A percentile compares a stretch with the other conserved stretches of the same genome.
These are phyloP conservation scores for Petrosia ficiformis DNA, from an alignment of 37 sponge, comb jelly and placozoan genomes.

Conservation along the genomic window DNA sequence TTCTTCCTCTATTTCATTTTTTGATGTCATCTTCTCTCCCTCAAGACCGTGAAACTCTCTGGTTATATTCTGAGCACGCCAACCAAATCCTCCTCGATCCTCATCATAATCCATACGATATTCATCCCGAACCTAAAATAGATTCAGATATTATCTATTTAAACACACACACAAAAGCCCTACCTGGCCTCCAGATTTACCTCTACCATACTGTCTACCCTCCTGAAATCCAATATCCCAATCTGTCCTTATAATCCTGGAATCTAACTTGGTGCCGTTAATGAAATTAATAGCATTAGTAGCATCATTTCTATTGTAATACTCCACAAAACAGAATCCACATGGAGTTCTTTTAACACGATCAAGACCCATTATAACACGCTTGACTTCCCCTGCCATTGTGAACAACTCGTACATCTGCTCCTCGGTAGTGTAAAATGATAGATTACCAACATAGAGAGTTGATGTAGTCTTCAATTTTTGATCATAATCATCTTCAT, in stretches of 20 bases:
- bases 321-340: constrained; percentile 99
- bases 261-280: constrained; percentile 96
- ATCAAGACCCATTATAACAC: constrained; percentile 98
- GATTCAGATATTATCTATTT: not conserved
- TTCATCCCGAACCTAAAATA: constrained; percentile 90
- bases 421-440: constrained; percentile 97
- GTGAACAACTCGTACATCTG: constrained; percentile 97
- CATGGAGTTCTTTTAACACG: constrained; percentile 91
- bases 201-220: constrained; percentile 97
- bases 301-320: constrained; percentile 78
- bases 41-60: not conserved
- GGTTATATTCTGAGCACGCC: not conserved
- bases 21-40: not conserved
- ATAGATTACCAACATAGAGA: constrained; percentile 95
- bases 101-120: constrained; percentile 92
- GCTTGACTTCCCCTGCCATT: constrained; percentile 95
- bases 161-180: not conserved
- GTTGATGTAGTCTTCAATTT: constrained; percentile 64
- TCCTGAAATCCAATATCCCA: constrained; percentile 96
- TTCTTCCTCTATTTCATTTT: not conserved
- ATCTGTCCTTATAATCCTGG: constrained; percentile 89
- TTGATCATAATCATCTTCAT: constrained; percentile 63
- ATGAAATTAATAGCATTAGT: constrained; percentile 73
- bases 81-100: constrained; percentile 88
- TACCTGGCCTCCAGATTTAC: constrained; percentile 95